A percentile compares a stretch with the other conserved stretches of the same genome.
Conservation (phyloP, 2,888 invertebrate genomes). For the Lysandra coridon region DNA sequence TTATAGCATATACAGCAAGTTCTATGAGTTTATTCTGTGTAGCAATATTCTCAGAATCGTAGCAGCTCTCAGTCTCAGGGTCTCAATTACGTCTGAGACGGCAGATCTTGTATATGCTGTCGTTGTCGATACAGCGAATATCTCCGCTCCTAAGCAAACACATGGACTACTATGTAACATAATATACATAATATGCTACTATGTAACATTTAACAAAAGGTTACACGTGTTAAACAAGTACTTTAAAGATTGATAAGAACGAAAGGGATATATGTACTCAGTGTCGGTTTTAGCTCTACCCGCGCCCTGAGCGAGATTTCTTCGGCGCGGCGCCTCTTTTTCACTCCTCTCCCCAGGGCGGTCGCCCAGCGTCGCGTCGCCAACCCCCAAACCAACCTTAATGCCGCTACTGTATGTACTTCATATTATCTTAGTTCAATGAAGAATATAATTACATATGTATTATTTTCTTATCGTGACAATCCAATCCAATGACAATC, state of each 20-base stretch:
- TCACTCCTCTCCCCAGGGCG: no score
- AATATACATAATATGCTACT: neutral
- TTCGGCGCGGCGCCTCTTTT: no score
- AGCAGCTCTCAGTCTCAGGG: neutral
- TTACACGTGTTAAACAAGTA: neutral
- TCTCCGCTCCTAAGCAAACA: neutral
- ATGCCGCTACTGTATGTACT: no score
- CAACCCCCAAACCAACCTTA: no score
- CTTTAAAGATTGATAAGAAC: neutral
- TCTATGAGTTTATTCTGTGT: neutral
- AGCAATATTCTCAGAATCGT: neutral
- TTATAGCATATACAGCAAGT: neutral
- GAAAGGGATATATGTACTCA: neutral
- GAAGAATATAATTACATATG: neutral
- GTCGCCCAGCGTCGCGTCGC: no score
- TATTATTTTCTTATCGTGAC: neutral
- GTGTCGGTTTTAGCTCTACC: no score
- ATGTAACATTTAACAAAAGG: neutral
- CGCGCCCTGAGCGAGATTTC: no score
- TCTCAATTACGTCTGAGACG: conserved; percentile 20
- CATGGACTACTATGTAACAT: neutral
- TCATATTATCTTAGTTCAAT: neutral
- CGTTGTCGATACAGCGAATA: neutral
- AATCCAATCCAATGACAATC: neutral
- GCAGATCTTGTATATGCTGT: conserved; percentile 19